Percentiles rank a stretch among this genome's conserved stretches.
Evolutionary conservation across 2,113 vertebrate species (phyloP).

Genomic region (Leiothrix lutea): DNA sequence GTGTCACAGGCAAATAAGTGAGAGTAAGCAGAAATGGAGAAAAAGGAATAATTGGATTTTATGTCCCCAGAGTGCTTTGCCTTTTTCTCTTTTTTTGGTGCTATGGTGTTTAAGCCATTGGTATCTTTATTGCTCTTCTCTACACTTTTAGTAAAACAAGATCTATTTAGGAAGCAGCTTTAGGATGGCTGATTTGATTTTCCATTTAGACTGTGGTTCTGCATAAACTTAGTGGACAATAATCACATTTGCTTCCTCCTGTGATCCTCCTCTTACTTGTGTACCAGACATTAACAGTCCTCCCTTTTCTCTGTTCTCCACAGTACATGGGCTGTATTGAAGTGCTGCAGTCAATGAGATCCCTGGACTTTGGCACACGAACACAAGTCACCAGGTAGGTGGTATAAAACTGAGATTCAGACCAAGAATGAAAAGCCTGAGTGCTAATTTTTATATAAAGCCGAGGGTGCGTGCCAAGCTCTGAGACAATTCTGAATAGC

Average conservation of each 20-base stretch:
- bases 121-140: constrained; percentile 4
- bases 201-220: not conserved
- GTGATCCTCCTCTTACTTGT: not conserved
- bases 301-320: constrained; percentile 22
- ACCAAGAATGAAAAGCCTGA: not conserved
- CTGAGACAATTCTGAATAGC: not conserved
- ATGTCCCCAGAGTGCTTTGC: not conserved
- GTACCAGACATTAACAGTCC: not conserved
- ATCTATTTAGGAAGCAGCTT: constrained; percentile 13
- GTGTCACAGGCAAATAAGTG: not conserved
- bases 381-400: constrained; percentile 92
- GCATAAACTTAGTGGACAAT: not conserved
- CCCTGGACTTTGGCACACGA: constrained; percentile 87
- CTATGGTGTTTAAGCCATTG: not conserved
- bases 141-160: not conserved
- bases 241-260: constrained; percentile 17
- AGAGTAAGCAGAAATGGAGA: not conserved
- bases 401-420: not conserved
- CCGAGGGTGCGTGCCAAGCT: not conserved
- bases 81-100: not conserved
- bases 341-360: constrained; percentile 91
- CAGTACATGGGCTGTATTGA: constrained; percentile 91
- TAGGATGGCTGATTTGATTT: constrained; percentile 8
- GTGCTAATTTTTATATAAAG: not conserved
- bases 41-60: not conserved